These are phyloP conservation scores for Buathra laborator DNA, from an alignment of 2,888 invertebrate species.

Conservation along the genomic window DNA sequence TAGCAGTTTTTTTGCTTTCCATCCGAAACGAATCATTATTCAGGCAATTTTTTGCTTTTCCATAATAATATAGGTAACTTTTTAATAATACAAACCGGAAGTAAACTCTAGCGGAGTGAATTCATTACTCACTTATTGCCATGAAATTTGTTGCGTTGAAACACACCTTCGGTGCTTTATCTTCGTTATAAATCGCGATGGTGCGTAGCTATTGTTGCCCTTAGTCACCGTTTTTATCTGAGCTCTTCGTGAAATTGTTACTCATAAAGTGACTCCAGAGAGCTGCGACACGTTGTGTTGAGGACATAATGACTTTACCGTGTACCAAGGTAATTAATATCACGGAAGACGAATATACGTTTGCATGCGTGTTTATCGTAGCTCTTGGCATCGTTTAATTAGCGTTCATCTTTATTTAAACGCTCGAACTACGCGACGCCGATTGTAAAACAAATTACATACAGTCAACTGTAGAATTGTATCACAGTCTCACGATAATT, in stretches of 20 bases:
- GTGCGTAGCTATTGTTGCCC: conserved; percentile 3
- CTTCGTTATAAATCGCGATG: not conserved
- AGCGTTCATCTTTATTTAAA: conserved; percentile 74
- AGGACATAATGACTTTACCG: conserved; percentile 20
- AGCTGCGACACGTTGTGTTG: not conserved
- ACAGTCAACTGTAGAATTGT: conserved; percentile 76
- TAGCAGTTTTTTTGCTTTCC: not conserved
- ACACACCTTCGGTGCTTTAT: not conserved
- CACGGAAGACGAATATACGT: conserved; percentile 29
- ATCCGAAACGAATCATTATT: not conserved
- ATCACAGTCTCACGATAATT: conserved; percentile 82
- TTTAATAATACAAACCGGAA: not conserved
- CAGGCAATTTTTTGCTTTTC: not conserved
- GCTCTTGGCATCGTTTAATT: conserved; percentile 65
- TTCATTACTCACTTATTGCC: not conserved
- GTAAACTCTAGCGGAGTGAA: not conserved
- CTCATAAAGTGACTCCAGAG: conserved; percentile 4
- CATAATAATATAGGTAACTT: not conserved
- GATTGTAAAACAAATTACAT: conserved; percentile 78
- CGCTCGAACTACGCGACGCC: conserved; percentile 68
- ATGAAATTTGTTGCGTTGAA: not conserved
- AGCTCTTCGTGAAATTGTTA: conserved; percentile 8
- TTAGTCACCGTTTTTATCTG: conserved; percentile 40
- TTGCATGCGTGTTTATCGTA: conserved; percentile 9
- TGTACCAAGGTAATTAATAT: conserved; percentile 29